Base-by-base conservation (phyloP, 1,140 invertebrate species). In the Aphelenchoides besseyi region DNA sequence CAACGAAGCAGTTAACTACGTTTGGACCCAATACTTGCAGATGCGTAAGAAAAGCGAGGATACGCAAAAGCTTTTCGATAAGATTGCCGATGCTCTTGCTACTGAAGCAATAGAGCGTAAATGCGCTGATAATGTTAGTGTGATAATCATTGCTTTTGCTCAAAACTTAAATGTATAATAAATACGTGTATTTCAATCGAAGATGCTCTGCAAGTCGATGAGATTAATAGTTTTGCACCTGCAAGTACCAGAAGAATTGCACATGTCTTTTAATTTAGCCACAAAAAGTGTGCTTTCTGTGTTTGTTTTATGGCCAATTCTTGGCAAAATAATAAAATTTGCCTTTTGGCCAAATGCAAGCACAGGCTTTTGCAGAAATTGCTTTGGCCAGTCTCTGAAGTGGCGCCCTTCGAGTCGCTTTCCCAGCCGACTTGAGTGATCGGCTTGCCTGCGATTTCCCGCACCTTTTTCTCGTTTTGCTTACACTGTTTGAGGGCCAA, bases 121-220 rank as follows among this genome's bases (percentile, higher is more conserved):
- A 1, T 87, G 86, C 79, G 87, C 86, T 1, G 87, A 88, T 74
- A 88, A 88, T 80, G 87, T 88, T 3, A 87, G 87, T n/a, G 86
- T 88, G 28, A 36, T 88, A 0, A 61, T 88, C n/a, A 23, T 59
- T 33, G 26, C 32, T 18, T 59, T 59, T 59, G 18, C 32, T 5
- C 5, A 59, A 23, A 48, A 48, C 41, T 48, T 48, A 23, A 48
- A 48, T 12, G 41, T 12, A 23, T 12, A 48, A 48, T 48, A 48
- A 48, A 48, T 23, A 23, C 12, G 23, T 48, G n/a, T 48, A 23
- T 48, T 48, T 48, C 41, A 23, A 48, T 12, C 41, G 41, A 48
- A 48, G 23, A n/a, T n/a, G n/a, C n/a, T n/a, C n/a, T n/a, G n/a
- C n/a, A n/a, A n/a, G n/a, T n/a, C n/a, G n/a, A n/a, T n/a, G n/a